phyloP scores from a whole-genome alignment of 2,797 vertebrate species.

The Sciurus carolinensis region DNA sequence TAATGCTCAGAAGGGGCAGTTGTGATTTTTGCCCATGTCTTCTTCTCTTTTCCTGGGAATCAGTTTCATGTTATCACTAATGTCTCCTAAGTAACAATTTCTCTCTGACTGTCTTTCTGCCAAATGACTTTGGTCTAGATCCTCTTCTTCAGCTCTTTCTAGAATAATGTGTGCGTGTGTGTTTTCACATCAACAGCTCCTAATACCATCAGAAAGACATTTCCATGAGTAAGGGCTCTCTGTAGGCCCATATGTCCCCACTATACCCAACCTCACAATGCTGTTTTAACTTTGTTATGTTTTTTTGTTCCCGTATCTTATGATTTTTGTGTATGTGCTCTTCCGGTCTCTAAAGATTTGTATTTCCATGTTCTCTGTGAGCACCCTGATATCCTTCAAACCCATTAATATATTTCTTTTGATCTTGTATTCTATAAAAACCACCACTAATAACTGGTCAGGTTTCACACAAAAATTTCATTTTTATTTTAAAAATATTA shows the following conservation, averaged over 20 bases:
- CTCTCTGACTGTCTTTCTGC: not conserved
- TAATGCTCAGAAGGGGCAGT: not conserved
- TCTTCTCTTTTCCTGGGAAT: not conserved
- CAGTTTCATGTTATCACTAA: not conserved
- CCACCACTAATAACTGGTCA: not conserved
- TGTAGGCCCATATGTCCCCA: not conserved
- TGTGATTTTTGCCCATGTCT: not conserved
- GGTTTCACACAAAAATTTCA: slow-evolving; percentile 55
- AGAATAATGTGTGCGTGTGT: not conserved
- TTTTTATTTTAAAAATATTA: slow-evolving; percentile 28
- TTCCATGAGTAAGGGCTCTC: not conserved
- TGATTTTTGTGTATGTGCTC: not conserved
- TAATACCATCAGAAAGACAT: not conserved
- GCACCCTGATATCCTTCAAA: slow-evolving; percentile 20
- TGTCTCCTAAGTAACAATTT: slow-evolving; percentile 2
- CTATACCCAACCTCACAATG: not conserved
- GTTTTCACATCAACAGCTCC: not conserved
- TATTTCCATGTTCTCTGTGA: not conserved
- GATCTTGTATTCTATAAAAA: not conserved
- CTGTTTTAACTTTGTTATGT: not conserved
- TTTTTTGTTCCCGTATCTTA: not conserved
- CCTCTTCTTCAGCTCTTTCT: not conserved
- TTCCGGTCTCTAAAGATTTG: slow-evolving; percentile 18
- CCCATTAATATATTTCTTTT: slow-evolving; percentile 4
- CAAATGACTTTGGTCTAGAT: not conserved